Evolutionary conservation across 2,797 vertebrate genomes (phyloP), one percentile per base, ranked within the genome.

Genomic region (Gorsachius magnificus): DNA sequence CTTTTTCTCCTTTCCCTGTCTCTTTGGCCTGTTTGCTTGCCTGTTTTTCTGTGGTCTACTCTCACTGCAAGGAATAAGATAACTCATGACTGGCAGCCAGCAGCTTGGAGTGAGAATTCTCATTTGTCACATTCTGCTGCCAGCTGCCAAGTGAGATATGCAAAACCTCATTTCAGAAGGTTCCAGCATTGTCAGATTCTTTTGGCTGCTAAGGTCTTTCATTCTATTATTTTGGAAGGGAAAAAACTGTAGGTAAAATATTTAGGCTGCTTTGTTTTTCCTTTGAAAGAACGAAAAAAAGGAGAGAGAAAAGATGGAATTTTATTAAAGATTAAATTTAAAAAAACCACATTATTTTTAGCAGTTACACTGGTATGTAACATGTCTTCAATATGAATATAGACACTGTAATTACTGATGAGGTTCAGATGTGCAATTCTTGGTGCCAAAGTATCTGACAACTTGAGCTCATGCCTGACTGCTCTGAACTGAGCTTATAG

Each of bases 11-110:
- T 65, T 76, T 60, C 13, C 29, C 24, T 58, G 17, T 13, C 13
- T 81, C 78, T 94, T 29, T 77, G 60, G 68, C 45, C n/a, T 92
- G 7, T 83, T 96, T 91, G 41, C 69, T 82, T 91, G 48, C 63
- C 76, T 75, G 58, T 78, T 71, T 89, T 63, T 60, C 90, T 90
- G 78, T 87, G 86, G 79, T 78, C 84, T 92, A 29, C 56, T 91
- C 74, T 92, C 63, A 89, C 81, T 95, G 84, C 72, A 76, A 88
- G 83, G 79, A 95, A 60, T 77, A 93, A 95, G 95, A 96, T 96
- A 97, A 96, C 63, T 94, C 74, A n/a, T 91, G 96, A 96, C 78
- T 97, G 96, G 94, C 96, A 97, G 96, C 83, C 86, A 89, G 93
- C 78, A 91, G 77, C 83, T 95, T 87, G 71, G 86, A 94, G 89